Evolutionary conservation across 1,140 invertebrate species (phyloP).

Genomic region (Conopomorpha cramerella): DNA sequence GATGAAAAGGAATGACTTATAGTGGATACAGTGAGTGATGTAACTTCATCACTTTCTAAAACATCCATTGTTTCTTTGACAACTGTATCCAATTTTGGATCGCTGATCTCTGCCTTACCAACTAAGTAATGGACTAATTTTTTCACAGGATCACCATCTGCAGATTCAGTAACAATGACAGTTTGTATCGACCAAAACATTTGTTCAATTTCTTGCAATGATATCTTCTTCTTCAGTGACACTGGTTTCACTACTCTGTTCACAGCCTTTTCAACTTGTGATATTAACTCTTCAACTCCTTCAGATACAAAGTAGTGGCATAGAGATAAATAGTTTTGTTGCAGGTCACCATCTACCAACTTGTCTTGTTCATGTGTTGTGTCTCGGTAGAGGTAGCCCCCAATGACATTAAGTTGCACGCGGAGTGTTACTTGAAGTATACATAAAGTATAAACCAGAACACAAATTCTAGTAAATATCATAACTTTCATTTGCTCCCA

Average conservation of each 20-base stretch:
- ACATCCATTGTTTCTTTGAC: slow-evolving; percentile 79
- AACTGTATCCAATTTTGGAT: slow-evolving; percentile 64
- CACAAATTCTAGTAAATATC: slow-evolving; percentile 71
- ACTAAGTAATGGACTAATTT: slow-evolving; percentile 67
- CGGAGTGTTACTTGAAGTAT: slow-evolving; percentile 80
- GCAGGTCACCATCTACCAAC: slow-evolving; percentile 59
- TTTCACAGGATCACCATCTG: slow-evolving; percentile 66
- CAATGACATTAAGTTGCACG: slow-evolving; percentile 86
- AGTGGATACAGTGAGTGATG: slow-evolving; percentile 70
- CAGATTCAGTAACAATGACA: slow-evolving; percentile 65
- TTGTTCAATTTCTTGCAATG: slow-evolving; percentile 77
- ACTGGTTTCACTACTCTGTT: slow-evolving; percentile 67
- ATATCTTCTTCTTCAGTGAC: slow-evolving; percentile 76
- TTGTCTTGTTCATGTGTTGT: slow-evolving; percentile 54
- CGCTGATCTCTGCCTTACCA: slow-evolving; percentile 43
- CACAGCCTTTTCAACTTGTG: slow-evolving; percentile 71
- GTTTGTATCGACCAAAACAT: slow-evolving; percentile 78
- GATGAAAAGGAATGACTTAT: slow-evolving; percentile 78
- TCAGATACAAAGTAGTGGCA: slow-evolving; percentile 74
- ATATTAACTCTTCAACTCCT: slow-evolving; percentile 70
- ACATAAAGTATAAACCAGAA: slow-evolving; percentile 79
- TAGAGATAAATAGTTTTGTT: slow-evolving; percentile 74
- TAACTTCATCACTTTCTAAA: slow-evolving; percentile 80
- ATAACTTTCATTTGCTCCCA: slow-evolving; percentile 86
- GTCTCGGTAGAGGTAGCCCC: slow-evolving; percentile 83